These are phyloP conservation scores for Laterallus jamaicensis DNA, from an alignment of 2,113 vertebrate species.

Conservation along the genomic window DNA sequence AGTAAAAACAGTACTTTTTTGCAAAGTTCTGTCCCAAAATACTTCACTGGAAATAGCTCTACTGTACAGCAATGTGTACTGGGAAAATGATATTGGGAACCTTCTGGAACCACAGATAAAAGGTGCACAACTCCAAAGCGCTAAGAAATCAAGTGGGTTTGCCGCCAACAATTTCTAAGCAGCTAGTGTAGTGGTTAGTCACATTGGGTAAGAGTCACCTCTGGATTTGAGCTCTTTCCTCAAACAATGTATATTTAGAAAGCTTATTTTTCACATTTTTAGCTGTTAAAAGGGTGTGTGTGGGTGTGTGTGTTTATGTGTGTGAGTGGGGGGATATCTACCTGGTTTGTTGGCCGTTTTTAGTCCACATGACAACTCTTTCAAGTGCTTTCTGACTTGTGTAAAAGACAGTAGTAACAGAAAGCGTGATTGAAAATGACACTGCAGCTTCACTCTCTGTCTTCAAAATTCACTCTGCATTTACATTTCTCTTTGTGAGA, in stretches of 20 bases:
- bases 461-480: neutral
- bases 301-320: too few species aligned
- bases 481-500: slow-evolving; percentile 30
- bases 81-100: neutral
- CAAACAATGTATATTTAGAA: neutral
- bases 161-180: neutral
- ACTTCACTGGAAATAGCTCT: neutral
- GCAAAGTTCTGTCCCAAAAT: neutral
- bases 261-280: neutral
- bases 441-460: neutral
- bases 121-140: neutral
- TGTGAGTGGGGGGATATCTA: neutral
- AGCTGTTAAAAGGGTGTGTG: neutral
- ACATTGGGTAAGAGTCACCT: neutral
- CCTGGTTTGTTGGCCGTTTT: neutral
- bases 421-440: neutral
- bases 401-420: neutral
- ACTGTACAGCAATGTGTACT: neutral
- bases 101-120: neutral
- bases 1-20: neutral
- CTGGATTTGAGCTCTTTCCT: neutral
- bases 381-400: neutral
- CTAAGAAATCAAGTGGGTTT: neutral
- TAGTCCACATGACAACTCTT: neutral
- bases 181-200: neutral